Conservation (phyloP, 2,797 vertebrate species). For the Gouania willdenowi region DNA sequence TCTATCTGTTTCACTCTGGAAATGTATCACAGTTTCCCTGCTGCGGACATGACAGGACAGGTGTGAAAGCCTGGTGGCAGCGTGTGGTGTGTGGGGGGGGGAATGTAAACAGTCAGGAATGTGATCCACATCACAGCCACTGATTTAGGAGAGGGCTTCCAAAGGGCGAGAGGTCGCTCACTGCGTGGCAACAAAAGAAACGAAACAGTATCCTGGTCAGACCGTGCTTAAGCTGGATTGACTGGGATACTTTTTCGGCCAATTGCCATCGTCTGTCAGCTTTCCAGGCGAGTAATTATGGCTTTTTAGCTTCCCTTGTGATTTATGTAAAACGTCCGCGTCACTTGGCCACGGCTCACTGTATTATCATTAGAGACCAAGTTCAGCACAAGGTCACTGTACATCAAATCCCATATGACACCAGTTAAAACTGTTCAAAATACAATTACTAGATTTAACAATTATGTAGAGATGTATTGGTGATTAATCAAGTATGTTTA, state of each 20-base stretch:
- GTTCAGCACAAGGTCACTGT: no score
- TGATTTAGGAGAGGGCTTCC: conserved; percentile 48
- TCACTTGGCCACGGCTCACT: not conserved
- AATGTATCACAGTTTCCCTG: conserved; percentile 58
- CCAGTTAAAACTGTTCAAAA: no score
- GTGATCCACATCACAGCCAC: conserved; percentile 63
- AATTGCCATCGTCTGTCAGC: conserved; percentile 70
- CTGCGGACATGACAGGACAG: conserved; percentile 67
- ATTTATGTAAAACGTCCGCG: conserved; percentile 26
- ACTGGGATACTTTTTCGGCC: conserved; percentile 44
- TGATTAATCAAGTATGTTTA: no score
- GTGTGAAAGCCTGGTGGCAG: conserved; percentile 62
- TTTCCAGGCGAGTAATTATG: conserved; percentile 31
- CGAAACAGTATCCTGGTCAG: conserved; percentile 56
- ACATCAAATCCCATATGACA: no score
- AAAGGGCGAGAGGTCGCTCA: conserved; percentile 38
- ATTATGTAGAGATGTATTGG: no score
- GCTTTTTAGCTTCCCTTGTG: conserved; percentile 32
- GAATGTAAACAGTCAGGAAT: conserved; percentile 70
- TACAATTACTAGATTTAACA: no score
- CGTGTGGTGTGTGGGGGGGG: conserved; percentile 31
- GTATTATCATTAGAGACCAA: conserved; percentile 1
- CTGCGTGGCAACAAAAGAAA: conserved; percentile 56
- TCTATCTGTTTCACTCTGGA: conserved; percentile 52
- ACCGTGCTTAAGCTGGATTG: conserved; percentile 42